phyloP scores from a whole-genome alignment of 2,113 vertebrate species.

The Catharus fuscescens region DNA sequence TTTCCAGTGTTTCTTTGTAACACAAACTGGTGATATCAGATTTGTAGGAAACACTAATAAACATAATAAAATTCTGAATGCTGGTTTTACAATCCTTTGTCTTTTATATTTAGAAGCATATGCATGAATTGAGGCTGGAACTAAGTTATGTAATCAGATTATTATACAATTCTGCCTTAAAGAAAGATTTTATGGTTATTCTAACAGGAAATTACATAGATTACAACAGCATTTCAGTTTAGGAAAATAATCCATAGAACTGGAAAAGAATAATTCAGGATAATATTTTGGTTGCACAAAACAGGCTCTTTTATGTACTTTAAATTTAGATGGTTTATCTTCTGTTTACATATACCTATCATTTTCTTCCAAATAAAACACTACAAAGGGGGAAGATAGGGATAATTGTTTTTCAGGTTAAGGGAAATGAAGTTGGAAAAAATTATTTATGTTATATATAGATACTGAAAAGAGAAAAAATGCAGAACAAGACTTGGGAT shows the following conservation, averaged over 20 bases:
- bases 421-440: not conserved
- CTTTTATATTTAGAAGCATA: not conserved
- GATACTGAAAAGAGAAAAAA: not conserved
- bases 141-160: slow-evolving; percentile 25
- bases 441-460: not conserved
- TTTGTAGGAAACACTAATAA: not conserved
- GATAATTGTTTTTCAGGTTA: not conserved
- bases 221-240: not conserved
- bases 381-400: not conserved
- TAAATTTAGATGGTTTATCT: not conserved
- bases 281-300: not conserved
- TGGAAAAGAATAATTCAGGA: not conserved
- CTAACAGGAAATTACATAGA: not conserved
- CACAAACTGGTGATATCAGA: not conserved
- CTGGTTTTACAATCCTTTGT: not conserved
- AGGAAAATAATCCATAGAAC: not conserved
- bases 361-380: not conserved
- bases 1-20: not conserved
- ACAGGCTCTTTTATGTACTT: not conserved
- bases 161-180: not conserved
- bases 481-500: not conserved
- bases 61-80: not conserved
- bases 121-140: not conserved
- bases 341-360: not conserved
- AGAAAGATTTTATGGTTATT: slow-evolving; percentile 9